These are phyloP conservation scores for Drosophila longiperda DNA, from an alignment of 2,888 invertebrate species.

Conservation along the genomic window DNA sequence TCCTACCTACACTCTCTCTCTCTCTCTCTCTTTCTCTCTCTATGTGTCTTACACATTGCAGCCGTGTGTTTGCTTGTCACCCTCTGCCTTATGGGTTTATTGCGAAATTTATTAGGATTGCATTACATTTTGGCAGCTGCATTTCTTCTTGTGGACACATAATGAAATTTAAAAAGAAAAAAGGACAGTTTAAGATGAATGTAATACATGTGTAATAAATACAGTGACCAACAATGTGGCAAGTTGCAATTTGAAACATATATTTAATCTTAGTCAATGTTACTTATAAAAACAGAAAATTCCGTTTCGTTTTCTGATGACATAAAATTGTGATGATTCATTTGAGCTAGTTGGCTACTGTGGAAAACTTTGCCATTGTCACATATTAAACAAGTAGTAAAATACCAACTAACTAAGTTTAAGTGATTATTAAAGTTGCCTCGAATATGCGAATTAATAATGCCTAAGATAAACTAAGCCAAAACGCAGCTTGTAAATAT, in stretches of 20 bases:
- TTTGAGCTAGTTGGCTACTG: no score
- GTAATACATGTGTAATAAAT: constrained; percentile 12
- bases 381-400: neutral
- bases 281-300: neutral
- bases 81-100: constrained; percentile 17
- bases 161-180: constrained; percentile 1
- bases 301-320: neutral
- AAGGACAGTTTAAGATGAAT: neutral
- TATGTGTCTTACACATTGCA: neutral
- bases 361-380: neutral
- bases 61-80: constrained; percentile 14
- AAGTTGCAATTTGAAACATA: neutral
- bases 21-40: neutral
- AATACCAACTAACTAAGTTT: neutral
- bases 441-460: neutral
- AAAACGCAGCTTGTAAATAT: no score
- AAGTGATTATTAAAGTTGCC: neutral
- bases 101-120: constrained; percentile 45
- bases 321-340: neutral
- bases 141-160: constrained; percentile 25
- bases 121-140: constrained; percentile 49
- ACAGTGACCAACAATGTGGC: neutral
- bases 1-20: neutral
- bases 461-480: neutral
- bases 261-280: neutral